Evolutionary conservation across 2,113 vertebrate genomes (phyloP), one percentile per base, ranked within the genome.

Genomic region (Halcyon senegalensis): DNA sequence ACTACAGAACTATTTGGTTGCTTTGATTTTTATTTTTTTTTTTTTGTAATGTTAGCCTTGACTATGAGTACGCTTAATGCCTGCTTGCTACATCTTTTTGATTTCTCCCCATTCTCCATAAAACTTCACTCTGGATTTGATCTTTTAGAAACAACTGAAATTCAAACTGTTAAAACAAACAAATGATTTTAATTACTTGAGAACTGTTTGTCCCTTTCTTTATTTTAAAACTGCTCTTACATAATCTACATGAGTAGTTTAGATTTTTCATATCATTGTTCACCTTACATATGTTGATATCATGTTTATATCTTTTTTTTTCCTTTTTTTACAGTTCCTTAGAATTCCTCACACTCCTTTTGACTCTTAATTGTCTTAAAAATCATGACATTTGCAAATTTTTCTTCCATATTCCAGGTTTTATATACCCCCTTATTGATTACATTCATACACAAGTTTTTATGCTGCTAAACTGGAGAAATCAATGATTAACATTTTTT

Each of bases 251-350:
- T 39, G 13, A 87, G 16, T 21, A 21, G 6, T 53, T 72, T 7
- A 35, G 20, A 30, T 48, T 90, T 90, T 84, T 79, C 3, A 11
- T 76, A 27, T 50, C 21, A 63, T 21, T 51, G 2, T 68, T 7
- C 25, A 41, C 51, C 10, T 14, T 80, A 41, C 13, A 10, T 39
- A 51, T 13, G 10, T 28, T 31, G 24, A 62, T 3, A 72, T 37
- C 4, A 59, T n/a, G 7, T 14, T 44, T 58, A 31, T 67, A 17
- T 28, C 10, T 18, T 2, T 35, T 35, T n/a, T 30, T 58, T 15
- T 31, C 9, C 2, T 9, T 3, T 2, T 89, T 78, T 37, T 15
- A 27, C 0, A 1, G 18, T n/a, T 78, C 9, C 27, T 63, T 73
- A 39, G 62, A 83, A 53, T 53, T 60, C 3, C 7, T 80, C 16